A percentile compares a stretch with the other conserved stretches of the same genome.
phyloP scores from a whole-genome alignment of 2,797 vertebrate species.

The Catostomus latipinnis region DNA sequence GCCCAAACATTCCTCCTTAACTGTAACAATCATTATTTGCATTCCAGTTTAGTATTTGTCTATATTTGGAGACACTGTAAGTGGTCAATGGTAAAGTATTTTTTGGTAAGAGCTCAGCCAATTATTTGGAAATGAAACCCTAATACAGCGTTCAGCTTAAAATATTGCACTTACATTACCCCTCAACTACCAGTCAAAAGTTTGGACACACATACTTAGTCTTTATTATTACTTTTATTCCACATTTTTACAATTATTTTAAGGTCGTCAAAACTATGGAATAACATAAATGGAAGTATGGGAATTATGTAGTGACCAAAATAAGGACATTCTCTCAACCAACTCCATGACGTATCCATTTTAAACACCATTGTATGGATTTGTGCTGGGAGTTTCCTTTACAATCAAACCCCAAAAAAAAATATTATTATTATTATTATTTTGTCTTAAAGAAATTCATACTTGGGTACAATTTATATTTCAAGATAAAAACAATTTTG shows the following conservation, averaged over 20 bases:
- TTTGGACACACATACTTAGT: neutral
- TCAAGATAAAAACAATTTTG: too few relatives aligned
- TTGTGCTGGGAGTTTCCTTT: too few relatives aligned
- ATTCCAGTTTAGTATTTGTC: constrained; percentile 22
- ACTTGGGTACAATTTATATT: too few relatives aligned
- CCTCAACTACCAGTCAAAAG: neutral
- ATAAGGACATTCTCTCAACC: too few relatives aligned
- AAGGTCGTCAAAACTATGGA: neutral
- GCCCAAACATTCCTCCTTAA: constrained; percentile 36
- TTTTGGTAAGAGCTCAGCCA: constrained; percentile 32
- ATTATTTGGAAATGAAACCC: constrained; percentile 49
- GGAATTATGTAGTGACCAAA: neutral
- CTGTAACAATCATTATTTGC: constrained; percentile 38
- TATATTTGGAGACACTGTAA: constrained; percentile 29
- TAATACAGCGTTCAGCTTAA: constrained; percentile 44
- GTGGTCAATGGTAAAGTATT: constrained; percentile 14
- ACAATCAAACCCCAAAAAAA: too few relatives aligned
- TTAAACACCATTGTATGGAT: too few relatives aligned
- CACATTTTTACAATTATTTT: neutral
- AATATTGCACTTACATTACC: constrained; percentile 28
- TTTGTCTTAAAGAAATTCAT: too few relatives aligned
- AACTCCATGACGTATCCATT: too few relatives aligned
- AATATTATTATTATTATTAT: too few relatives aligned
- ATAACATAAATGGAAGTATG: neutral
- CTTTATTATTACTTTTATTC: neutral